Percentiles rank a stretch among this genome's conserved stretches.
These are phyloP conservation scores for Dugesia japonica DNA, from an alignment of 2,888 invertebrate genomes.

Conservation along the genomic window DNA sequence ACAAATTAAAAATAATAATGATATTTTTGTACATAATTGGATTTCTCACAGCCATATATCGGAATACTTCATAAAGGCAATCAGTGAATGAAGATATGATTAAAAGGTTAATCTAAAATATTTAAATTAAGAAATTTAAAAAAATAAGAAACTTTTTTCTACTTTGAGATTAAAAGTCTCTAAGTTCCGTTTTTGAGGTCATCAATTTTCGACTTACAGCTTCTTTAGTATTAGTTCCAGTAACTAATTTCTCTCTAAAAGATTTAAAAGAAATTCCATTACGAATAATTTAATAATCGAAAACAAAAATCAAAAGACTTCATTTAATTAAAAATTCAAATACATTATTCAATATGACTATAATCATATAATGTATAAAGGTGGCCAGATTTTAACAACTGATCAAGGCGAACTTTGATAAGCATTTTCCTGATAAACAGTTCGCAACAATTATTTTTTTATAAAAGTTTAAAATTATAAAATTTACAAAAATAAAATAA, in stretches of 20 bases:
- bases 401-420: too few relatives aligned
- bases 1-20: not conserved
- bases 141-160: not conserved
- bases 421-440: too few relatives aligned
- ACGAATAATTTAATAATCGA: too few relatives aligned
- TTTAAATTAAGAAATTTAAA: not conserved
- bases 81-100: not conserved
- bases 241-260: not conserved
- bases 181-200: not conserved
- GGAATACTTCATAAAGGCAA: not conserved
- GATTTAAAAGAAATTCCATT: too few relatives aligned
- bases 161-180: slow-evolving; percentile 3
- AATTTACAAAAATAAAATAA: too few relatives aligned
- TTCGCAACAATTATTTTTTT: too few relatives aligned
- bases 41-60: not conserved
- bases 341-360: too few relatives aligned
- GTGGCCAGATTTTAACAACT: too few relatives aligned
- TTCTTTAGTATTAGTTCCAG: slow-evolving; percentile 9
- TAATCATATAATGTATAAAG: too few relatives aligned
- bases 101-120: not conserved
- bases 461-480: too few relatives aligned
- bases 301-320: too few relatives aligned
- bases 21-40: not conserved
- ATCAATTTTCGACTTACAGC: not conserved
- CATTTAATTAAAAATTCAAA: too few relatives aligned